These are phyloP conservation scores for Malurus melanocephalus DNA, from an alignment of 2,113 vertebrate genomes.

Conservation along the genomic window DNA sequence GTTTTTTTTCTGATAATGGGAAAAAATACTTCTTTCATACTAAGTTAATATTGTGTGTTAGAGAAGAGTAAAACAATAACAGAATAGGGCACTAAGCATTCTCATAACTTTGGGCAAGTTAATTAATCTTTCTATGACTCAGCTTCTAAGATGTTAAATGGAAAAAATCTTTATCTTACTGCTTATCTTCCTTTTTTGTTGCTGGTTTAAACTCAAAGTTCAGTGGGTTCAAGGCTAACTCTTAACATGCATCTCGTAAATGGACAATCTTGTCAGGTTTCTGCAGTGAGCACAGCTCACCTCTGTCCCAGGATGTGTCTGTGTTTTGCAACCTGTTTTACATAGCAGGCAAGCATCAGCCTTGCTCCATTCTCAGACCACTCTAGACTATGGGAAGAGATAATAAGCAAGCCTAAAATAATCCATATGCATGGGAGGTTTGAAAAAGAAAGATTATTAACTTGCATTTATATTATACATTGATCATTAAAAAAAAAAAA, in stretches of 20 bases:
- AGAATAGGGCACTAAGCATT: not conserved
- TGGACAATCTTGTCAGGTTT: not conserved
- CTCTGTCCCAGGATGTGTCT: not conserved
- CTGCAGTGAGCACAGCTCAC: not conserved
- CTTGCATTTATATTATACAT: not conserved
- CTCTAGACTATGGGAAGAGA: not conserved
- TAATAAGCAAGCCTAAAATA: not conserved
- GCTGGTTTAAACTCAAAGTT: not conserved
- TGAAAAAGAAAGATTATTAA: not conserved
- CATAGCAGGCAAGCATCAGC: not conserved
- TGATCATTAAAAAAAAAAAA: not conserved
- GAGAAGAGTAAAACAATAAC: not conserved
- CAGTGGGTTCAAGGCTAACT: not conserved
- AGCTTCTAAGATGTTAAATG: slow-evolving; percentile 9
- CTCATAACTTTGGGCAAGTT: not conserved
- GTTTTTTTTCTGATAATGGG: not conserved
- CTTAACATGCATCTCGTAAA: not conserved
- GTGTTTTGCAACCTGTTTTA: not conserved
- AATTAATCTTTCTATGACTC: slow-evolving; percentile 23
- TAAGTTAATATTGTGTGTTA: not conserved
- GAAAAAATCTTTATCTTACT: not conserved
- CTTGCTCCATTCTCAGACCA: not conserved
- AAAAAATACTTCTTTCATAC: not conserved
- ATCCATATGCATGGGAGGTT: not conserved
- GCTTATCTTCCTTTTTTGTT: not conserved